These are phyloP conservation scores for Poecilia picta DNA, from an alignment of 2,797 vertebrate genomes.

Conservation along the genomic window DNA sequence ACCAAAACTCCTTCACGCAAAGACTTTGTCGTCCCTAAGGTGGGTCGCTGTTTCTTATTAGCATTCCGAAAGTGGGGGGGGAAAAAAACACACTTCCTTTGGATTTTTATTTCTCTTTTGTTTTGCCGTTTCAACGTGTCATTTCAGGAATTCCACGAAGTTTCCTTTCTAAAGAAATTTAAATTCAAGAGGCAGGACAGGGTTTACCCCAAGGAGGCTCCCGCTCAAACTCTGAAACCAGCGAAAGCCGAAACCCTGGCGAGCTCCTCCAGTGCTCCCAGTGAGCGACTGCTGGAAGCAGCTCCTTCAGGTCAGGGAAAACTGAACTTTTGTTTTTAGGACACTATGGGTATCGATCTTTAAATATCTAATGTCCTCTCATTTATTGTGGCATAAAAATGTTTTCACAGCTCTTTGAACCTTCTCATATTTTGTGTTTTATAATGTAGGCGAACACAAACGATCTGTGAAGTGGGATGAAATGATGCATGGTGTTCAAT, in stretches of 20 bases:
- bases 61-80: neutral
- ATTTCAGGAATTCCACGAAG: constrained; percentile 90
- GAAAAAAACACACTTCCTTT: neutral
- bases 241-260: constrained; percentile 61
- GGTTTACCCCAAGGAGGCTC: constrained; percentile 85
- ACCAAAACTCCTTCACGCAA: constrained; percentile 86
- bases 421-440: neutral
- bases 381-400: neutral
- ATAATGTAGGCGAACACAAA: neutral
- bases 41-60: constrained; percentile 52
- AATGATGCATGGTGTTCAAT: neutral
- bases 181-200: constrained; percentile 93
- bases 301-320: constrained; percentile 81
- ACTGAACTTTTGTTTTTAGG: neutral
- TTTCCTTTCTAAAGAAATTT: constrained; percentile 94
- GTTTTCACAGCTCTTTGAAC: neutral
- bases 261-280: constrained; percentile 48
- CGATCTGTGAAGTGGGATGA: neutral
- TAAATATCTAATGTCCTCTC: neutral
- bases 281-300: constrained; percentile 62
- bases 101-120: too few species aligned
- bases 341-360: neutral
- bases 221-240: constrained; percentile 29
- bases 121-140: neutral
- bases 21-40: constrained; percentile 94